These are phyloP conservation scores for Pectinophora gossypiella DNA, from an alignment of 1,140 invertebrate species.

Conservation along the genomic window DNA sequence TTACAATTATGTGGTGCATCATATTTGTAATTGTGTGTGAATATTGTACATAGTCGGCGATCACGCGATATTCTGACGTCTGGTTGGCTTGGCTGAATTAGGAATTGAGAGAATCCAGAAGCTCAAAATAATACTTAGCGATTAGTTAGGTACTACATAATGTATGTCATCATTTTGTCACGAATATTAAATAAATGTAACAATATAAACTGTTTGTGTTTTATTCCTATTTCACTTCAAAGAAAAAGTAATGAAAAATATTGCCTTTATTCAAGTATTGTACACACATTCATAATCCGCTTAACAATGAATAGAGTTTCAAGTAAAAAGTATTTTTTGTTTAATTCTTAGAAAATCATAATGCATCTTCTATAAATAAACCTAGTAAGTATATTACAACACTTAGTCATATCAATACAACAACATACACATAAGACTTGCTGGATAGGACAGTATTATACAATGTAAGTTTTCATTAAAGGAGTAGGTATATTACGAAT, in stretches of 20 bases:
- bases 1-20: not conserved
- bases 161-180: conserved; percentile 61
- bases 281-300: not conserved
- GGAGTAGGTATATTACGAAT: not conserved
- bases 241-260: not conserved
- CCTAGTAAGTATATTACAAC: not conserved
- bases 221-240: conserved; percentile 9
- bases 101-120: conserved; percentile 67
- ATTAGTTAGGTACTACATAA: conserved; percentile 37
- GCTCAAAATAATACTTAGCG: conserved; percentile 62
- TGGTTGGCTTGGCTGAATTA: conserved; percentile 56
- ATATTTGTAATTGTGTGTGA: conserved; percentile 17
- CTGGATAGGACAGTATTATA: not conserved
- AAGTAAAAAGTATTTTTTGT: not conserved
- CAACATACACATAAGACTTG: not conserved
- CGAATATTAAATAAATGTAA: conserved; percentile 66
- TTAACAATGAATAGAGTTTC: not conserved
- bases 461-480: not conserved
- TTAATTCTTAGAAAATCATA: not conserved
- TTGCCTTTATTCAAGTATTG: too few species aligned
- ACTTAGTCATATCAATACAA: not conserved
- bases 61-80: conserved; percentile 24
- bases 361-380: not conserved
- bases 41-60: conserved; percentile 45
- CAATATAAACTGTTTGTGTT: conserved; percentile 28